Conservation (phyloP, 2,113 vertebrate species). For the Oceanodroma tethys region DNA sequence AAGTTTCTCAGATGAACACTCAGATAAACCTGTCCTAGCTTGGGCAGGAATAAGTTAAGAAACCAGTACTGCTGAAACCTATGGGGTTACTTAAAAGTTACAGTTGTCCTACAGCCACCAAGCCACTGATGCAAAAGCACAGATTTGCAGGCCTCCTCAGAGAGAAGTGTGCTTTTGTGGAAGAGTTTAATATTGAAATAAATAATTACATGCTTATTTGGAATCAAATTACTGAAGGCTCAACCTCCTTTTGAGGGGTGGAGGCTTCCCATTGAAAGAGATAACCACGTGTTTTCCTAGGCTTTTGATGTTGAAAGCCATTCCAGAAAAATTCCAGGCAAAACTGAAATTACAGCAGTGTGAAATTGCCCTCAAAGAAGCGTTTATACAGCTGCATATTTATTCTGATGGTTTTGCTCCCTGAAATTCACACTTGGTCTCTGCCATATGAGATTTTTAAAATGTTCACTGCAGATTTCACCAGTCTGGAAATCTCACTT, state of each 20-base stretch:
- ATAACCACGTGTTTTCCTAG: not conserved
- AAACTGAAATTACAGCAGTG: not conserved
- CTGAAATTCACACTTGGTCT: not conserved
- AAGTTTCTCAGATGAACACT: not conserved
- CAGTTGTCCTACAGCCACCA: not conserved
- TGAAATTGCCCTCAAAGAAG: conserved; percentile 18
- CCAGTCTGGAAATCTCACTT: not conserved
- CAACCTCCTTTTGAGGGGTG: not conserved
- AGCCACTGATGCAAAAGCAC: not conserved
- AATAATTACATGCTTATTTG: conserved; percentile 28
- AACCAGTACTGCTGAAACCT: not conserved
- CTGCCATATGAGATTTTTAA: not conserved
- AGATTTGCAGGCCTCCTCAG: not conserved
- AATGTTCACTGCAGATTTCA: not conserved
- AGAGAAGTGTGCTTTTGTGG: not conserved
- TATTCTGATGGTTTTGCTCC: not conserved
- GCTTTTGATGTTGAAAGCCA: conserved; percentile 42
- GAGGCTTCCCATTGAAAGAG: not conserved
- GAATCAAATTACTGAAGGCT: not conserved
- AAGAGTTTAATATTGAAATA: not conserved
- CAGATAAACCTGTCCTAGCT: not conserved
- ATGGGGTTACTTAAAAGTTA: not conserved
- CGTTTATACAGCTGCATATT: not conserved
- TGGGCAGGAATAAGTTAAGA: not conserved
- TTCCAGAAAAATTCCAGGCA: conserved; percentile 18